Base-by-base conservation (phyloP, 2,888 invertebrate genomes). In the Tetranychus truncatus region DNA sequence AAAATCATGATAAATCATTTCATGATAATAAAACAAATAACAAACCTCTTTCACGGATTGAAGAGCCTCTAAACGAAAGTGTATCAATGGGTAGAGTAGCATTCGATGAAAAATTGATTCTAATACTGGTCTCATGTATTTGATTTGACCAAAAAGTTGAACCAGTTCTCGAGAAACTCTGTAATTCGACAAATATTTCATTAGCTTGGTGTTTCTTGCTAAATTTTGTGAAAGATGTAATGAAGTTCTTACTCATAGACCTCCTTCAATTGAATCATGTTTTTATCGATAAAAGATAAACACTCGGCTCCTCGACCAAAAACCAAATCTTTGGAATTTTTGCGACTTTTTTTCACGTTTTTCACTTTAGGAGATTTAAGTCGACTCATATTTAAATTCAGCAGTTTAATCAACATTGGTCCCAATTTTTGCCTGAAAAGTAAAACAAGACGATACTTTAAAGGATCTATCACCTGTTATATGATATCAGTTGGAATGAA, bases 101-200 rank as follows among this genome's bases (percentile, higher is more conserved):
- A 95, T 92, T 75, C 95, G 87, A 83, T 95, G 95, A 81, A 95
- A 95, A 1, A 95, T 85, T 0, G 95, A 93, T 82, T 95, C 95
- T 71, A 95, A 84, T 69, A 95, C 94, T 9, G 95, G 93, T 18
- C 95, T 86, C 72, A 95, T 79, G 1, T 82, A 82, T 0, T 91
- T 88, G 44, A 92, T 90, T 66, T 90, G 89, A 0, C 95, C 95
- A 0, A 95, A 92, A 66, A 95, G 84, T 18, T 93, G 87, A 1
- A 95, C 89, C 75, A 95, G 84, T 81, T 94, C 91, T 75, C 91
- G 91, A 9, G 92, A 91, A 80, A 95, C 94, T 81, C 92, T 92
- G 81, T 20, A 82, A 83, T 78, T 77, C 24, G 72, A 77, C 3
- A 34, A 34, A 34, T 34, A 55, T 15, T 15, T 55, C 55, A 7